A percentile compares a stretch with the other conserved stretches of the same genome.
These are phyloP conservation scores for Ciconia maguari DNA, from an alignment of 2,113 vertebrate species.

Conservation along the genomic window DNA sequence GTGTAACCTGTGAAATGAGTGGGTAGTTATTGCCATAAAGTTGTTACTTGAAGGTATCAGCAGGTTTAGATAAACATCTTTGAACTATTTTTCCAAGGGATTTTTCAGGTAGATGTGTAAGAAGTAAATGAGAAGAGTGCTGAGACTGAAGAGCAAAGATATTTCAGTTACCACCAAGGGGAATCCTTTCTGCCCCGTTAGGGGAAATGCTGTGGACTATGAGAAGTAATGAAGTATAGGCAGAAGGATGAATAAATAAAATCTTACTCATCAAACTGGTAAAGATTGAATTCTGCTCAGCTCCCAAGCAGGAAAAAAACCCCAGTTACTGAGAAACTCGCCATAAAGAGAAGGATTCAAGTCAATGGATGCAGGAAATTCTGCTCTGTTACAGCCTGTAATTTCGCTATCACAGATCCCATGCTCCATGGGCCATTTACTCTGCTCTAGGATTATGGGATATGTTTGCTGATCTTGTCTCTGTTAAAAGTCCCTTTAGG, in stretches of 20 bases:
- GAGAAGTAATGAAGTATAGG: background rate
- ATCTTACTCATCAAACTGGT: background rate
- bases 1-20: background rate
- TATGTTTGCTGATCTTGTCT: background rate
- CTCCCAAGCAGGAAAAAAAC: background rate
- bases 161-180: background rate
- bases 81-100: background rate
- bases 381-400: background rate
- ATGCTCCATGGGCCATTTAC: background rate
- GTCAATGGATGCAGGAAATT: background rate
- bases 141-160: background rate
- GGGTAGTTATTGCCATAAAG: background rate
- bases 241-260: background rate
- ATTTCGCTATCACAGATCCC: background rate
- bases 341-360: background rate
- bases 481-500: background rate
- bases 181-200: background rate
- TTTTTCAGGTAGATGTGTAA: background rate
- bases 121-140: background rate
- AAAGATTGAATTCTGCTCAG: background rate
- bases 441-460: background rate
- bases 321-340: background rate
- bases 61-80: background rate
- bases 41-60: background rate
- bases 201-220: background rate